Base-by-base conservation (phyloP, 2,888 invertebrate species). In the Falcaria lacertinaria region DNA sequence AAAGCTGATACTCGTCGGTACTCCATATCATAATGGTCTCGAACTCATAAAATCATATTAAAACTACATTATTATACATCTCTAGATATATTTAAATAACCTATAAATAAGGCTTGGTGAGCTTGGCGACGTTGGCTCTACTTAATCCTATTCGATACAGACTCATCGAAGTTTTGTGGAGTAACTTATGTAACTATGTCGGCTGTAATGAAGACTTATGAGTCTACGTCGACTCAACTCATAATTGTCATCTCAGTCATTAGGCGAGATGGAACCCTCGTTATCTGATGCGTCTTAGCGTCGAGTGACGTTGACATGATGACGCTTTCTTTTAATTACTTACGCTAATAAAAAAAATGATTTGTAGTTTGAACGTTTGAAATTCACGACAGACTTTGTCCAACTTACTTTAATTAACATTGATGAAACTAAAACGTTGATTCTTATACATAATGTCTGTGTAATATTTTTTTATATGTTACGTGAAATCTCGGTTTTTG, bases 141-240 rank as follows among this genome's bases (percentile, higher is more conserved):
- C 59, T 44, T 68, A 73, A 77, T 71, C 76, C 60, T 48, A 54
- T 61, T 61, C 53, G 53, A 51, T 61, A 61, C 53, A 57, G 63
- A 56, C 63, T 69, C 68, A 63, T 68, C 68, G 68, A 86, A 86
- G 69, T 83, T 87, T 74, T 49, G 66, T 65, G 55, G 48, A 64
- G n/a, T n/a, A n/a, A n/a, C n/a, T n/a, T n/a, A n/a, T n/a, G 65
- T 55, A 58, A 64, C 69, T 64, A 63, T 72, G 7, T 33, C 34
- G 53, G 48, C 56, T 60, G 69, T 89, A 89, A 88, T 88, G 88
- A 87, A 87, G 89, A 89, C 76, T 88, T 88, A 89, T 88, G 89
- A 72, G 79, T 75, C 80, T 77, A 67, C 66, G 77, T 57, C 53
- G 50, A 51, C 47, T 64, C 50, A 51, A 62, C 68, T 69, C 62